Base-by-base conservation (phyloP, 2,113 vertebrate species). In the Camelus bactrianus region DNA sequence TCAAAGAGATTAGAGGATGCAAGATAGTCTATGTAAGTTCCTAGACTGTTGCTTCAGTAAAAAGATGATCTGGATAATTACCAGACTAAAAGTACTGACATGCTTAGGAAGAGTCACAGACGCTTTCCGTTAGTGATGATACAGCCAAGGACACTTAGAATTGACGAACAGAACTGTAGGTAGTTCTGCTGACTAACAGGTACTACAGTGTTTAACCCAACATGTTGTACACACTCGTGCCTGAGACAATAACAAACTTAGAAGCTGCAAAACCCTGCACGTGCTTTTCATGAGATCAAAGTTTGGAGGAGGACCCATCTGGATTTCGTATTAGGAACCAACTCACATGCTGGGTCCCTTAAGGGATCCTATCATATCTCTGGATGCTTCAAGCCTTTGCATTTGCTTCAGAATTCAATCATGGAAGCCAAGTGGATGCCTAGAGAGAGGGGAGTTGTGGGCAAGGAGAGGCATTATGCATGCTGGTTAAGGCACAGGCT, bases 391-490 rank as follows among this genome's bases (percentile, higher is more conserved):
- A 72, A 69, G 26, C 22, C 17, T 48, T 46, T 80, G 32, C 0
- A 56, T 90, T 92, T 93, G 19, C 67, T 85, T 87, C 58, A 87
- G 79, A 72, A 82, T 30, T 24, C n/a, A 81, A 85, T 42, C 38
- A 76, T 2, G 52, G 81, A 80, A 26, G 13, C n/a, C 67, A 77
- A 84, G 32, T 15, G 30, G 54, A n/a, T 50, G 38, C 24, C 69
- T 22, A 58, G 15, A n/a, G 15, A 83, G 88, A 2, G 5, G 3
- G 28, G 32, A 76, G 54, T 17, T 81, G 35, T 38, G 88, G 56
- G 72, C n/a, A 95, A 80, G 30, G 64, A 91, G 56, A 88, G 28
- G 8, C 52, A 54, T 13, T 54, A 54, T 6, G 22, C 8, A 24
- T 42, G 54, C 26, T 67, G 48, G 14, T 19, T 65, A 67, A 52